Percentiles rank a stretch among this genome's conserved stretches.
Conservation (phyloP, 2,113 vertebrate species). For the Archilochus colubris region DNA sequence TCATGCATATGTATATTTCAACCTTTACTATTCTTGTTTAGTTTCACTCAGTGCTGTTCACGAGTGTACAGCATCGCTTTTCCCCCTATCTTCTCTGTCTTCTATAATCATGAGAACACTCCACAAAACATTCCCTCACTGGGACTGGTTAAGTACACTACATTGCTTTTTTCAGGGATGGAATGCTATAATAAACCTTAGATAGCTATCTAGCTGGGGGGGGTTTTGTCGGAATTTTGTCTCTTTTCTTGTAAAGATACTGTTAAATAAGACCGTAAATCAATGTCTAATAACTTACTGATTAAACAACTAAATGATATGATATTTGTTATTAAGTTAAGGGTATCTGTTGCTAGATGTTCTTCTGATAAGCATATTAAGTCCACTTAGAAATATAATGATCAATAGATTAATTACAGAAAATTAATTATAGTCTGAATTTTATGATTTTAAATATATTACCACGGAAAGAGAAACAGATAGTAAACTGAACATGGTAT, state of each 20-base stretch:
- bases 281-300: background rate
- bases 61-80: background rate
- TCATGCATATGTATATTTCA: background rate
- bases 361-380: background rate
- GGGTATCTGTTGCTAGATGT: background rate
- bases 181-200: background rate
- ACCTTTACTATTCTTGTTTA: background rate
- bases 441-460: background rate
- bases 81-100: fast-evolving
- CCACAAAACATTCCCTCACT: background rate
- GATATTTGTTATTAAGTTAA: background rate
- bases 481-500: background rate
- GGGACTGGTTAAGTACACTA: background rate
- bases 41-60: background rate
- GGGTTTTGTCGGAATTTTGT: background rate
- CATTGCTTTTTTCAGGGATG: background rate
- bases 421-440: background rate
- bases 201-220: background rate
- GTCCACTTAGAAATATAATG: background rate
- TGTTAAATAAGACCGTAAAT: background rate
- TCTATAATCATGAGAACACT: background rate
- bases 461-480: background rate
- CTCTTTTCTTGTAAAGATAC: background rate
- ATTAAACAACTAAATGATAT: background rate
- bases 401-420: background rate